phyloP scores from a whole-genome alignment of 2,888 invertebrate genomes.

The Eurytoma adleriae region DNA sequence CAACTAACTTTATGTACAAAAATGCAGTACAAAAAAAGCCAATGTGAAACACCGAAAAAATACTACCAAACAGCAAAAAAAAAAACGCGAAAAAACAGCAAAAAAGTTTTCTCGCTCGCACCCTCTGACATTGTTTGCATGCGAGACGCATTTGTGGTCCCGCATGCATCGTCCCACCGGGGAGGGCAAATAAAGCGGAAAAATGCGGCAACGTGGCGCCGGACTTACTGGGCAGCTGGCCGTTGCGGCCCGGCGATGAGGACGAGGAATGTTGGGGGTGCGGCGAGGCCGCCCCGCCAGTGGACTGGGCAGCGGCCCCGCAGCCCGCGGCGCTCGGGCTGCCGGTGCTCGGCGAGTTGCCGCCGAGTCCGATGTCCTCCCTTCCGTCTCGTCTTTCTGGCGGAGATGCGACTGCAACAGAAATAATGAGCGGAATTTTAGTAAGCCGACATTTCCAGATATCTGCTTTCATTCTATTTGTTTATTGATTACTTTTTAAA shows the following conservation, averaged over 20 bases:
- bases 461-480: background rate
- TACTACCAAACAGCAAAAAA: background rate
- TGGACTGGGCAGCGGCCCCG: background rate
- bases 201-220: background rate
- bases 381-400: conserved; percentile 83
- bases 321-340: conserved; percentile 6
- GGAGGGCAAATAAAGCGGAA: background rate
- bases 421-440: background rate
- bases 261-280: conserved; percentile 60
- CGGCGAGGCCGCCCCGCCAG: conserved; percentile 69
- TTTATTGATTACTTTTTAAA: background rate
- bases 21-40: too few species aligned
- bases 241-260: conserved; percentile 74
- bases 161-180: too few species aligned
- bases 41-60: too few species aligned
- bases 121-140: too few species aligned
- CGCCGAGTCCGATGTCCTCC: conserved; percentile 77
- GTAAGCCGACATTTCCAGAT: background rate
- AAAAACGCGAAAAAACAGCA: too few species aligned
- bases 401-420: conserved; percentile 88
- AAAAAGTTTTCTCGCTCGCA: background rate
- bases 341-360: conserved; percentile 4
- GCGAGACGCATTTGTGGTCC: too few species aligned
- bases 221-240: conserved; percentile 76
- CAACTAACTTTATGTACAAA: too few species aligned